phyloP scores from a whole-genome alignment of 2,888 invertebrate genomes.

The Dermolepida albohirtum region DNA sequence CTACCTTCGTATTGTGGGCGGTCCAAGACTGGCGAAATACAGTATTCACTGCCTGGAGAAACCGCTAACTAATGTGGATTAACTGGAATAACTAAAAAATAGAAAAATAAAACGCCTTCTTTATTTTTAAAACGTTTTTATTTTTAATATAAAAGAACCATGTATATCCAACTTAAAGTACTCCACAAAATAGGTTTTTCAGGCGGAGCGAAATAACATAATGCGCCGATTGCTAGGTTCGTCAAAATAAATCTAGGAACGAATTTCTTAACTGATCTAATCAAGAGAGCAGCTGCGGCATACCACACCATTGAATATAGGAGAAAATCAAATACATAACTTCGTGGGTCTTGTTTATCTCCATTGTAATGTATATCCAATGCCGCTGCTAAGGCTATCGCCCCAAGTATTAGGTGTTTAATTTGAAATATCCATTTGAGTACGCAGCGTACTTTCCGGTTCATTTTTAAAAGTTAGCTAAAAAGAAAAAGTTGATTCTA shows the following conservation, averaged over 20 bases:
- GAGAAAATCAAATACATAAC: conserved; percentile 2
- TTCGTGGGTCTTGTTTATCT: background rate
- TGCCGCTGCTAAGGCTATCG: background rate
- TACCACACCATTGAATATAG: conserved; percentile 15
- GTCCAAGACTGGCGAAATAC: too few relatives aligned
- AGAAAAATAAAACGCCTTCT: too few relatives aligned
- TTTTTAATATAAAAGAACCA: conserved; percentile 20
- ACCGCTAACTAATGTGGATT: too few relatives aligned
- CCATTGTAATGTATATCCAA: background rate
- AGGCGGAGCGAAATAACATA: background rate
- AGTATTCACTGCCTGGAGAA: too few relatives aligned
- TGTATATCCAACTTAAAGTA: conserved; percentile 17
- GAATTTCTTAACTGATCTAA: conserved; percentile 2
- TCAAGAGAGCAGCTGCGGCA: background rate
- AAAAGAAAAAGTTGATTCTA: too few relatives aligned
- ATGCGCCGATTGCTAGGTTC: background rate
- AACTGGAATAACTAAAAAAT: too few relatives aligned
- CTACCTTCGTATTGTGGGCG: too few relatives aligned
- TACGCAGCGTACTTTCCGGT: too few relatives aligned
- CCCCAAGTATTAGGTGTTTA: conserved; percentile 10
- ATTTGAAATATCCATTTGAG: conserved; percentile 30
- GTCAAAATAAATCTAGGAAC: conserved; percentile 1
- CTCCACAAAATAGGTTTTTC: conserved; percentile 18
- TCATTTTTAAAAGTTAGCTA: too few relatives aligned
- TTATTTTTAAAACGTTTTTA: background rate